Conservation (phyloP, 2,113 vertebrate genomes). For the Indicator indicator region DNA sequence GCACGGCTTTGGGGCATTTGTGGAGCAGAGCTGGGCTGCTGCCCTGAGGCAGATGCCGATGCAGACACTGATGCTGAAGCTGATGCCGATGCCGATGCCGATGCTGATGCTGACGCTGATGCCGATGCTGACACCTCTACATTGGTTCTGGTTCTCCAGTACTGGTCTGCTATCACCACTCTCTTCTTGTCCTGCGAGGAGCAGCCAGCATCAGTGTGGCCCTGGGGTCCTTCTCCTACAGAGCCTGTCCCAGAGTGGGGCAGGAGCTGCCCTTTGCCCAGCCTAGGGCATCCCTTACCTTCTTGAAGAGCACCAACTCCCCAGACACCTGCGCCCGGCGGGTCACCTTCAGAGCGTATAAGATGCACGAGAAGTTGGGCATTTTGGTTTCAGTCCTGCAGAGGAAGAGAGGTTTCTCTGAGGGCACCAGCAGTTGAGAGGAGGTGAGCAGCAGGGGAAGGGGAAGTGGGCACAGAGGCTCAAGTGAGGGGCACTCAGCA, state of each 20-base stretch:
- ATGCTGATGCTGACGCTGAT: not conserved
- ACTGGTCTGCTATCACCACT: slow-evolving; percentile 45
- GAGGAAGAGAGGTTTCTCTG: not conserved
- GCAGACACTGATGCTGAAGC: not conserved
- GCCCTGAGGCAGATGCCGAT: not conserved
- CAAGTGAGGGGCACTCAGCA: not conserved
- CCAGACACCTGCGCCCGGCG: slow-evolving; percentile 28
- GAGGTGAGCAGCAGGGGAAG: not conserved
- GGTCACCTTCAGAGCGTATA: slow-evolving; percentile 70
- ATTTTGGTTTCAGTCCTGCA: slow-evolving; percentile 69
- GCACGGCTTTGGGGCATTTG: not conserved
- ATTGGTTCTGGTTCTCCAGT: not conserved
- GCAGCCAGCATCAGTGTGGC: fast-evolving
- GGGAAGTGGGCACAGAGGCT: not conserved
- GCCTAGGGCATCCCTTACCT: slow-evolving; percentile 27
- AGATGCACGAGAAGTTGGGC: slow-evolving; percentile 80
- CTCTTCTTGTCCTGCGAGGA: not conserved
- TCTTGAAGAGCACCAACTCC: slow-evolving; percentile 63
- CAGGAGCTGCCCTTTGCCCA: not conserved
- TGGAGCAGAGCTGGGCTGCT: not conserved
- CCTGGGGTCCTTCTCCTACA: fast-evolving
- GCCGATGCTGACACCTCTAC: fast-evolving
- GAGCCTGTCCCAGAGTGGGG: not conserved
- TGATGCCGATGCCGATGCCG: not conserved
- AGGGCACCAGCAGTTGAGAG: not conserved